Conservation (phyloP, 1,140 invertebrate genomes). For the Lysiphlebus fabarum region DNA sequence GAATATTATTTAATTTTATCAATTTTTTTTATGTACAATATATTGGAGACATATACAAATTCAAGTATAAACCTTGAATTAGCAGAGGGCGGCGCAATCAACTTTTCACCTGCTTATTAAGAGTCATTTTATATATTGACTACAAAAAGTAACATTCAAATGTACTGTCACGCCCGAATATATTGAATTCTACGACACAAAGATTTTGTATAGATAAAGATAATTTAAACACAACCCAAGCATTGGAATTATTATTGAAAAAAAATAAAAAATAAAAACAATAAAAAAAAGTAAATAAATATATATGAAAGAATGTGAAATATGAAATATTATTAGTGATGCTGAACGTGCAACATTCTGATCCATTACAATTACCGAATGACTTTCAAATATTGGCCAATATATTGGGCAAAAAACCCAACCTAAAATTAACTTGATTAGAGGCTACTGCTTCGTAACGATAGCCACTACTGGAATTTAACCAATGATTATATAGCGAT, state of each 20-base stretch:
- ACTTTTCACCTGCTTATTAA: constrained; percentile 39
- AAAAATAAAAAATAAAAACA: neutral
- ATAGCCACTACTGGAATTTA: constrained; percentile 56
- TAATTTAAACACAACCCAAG: neutral
- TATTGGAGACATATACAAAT: neutral
- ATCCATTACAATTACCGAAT: constrained; percentile 55
- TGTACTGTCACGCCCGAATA: constrained; percentile 33
- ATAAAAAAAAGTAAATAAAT: constrained; percentile 4
- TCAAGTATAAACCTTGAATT: constrained; percentile 24
- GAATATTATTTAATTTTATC: neutral
- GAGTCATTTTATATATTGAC: constrained; percentile 38
- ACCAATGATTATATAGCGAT: constrained; percentile 52
- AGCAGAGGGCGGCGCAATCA: constrained; percentile 32
- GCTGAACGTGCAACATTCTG: constrained; percentile 47
- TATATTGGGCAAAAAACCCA: constrained; percentile 38
- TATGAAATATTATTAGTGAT: neutral
- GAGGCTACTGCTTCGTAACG: constrained; percentile 55
- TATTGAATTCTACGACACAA: constrained; percentile 36
- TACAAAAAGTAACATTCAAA: constrained; percentile 22
- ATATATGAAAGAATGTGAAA: neutral
- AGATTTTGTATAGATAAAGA: neutral
- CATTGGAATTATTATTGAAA: neutral
- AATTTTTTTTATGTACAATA: neutral
- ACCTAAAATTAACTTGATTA: constrained; percentile 57
- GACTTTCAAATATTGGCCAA: constrained; percentile 48